Evolutionary conservation across 2,113 vertebrate species (phyloP).

Genomic region (Ceyx melanurus): DNA sequence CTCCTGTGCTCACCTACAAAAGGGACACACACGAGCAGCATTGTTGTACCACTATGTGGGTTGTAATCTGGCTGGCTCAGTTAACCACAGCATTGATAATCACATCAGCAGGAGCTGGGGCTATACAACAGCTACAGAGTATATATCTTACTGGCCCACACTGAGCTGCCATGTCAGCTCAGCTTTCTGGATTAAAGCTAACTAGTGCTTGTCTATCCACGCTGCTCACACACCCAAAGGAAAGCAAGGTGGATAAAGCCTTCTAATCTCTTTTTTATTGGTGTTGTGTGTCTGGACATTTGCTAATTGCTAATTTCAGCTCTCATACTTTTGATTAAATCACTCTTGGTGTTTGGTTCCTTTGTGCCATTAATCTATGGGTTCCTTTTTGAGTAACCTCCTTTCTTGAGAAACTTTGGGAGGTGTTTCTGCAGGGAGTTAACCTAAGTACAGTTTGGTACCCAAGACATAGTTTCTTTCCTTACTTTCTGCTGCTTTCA

Average conservation of each 20-base stretch:
- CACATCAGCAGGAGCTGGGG: rapidly evolving
- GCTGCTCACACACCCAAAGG: background rate
- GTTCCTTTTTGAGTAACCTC: background rate
- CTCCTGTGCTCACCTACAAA: background rate
- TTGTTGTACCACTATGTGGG: background rate
- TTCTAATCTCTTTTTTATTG: background rate
- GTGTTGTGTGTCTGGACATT: background rate
- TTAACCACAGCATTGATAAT: background rate
- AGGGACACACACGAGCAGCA: background rate
- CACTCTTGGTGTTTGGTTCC: background rate
- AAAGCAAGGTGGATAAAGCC: background rate
- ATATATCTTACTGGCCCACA: background rate
- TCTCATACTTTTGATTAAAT: background rate
- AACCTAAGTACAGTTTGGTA: background rate
- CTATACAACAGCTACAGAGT: background rate
- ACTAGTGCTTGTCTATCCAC: background rate
- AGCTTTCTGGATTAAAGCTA: background rate
- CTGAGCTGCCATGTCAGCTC: background rate
- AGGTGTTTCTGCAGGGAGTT: background rate
- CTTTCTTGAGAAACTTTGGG: background rate
- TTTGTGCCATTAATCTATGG: background rate
- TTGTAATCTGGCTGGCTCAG: background rate
- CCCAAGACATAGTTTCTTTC: background rate
- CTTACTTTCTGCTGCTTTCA: background rate
- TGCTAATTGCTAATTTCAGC: background rate